A percentile compares a stretch with the other conserved stretches of the same genome.
These are phyloP conservation scores for Steromphala cineraria DNA, from an alignment of 2,888 invertebrate species.

Conservation along the genomic window DNA sequence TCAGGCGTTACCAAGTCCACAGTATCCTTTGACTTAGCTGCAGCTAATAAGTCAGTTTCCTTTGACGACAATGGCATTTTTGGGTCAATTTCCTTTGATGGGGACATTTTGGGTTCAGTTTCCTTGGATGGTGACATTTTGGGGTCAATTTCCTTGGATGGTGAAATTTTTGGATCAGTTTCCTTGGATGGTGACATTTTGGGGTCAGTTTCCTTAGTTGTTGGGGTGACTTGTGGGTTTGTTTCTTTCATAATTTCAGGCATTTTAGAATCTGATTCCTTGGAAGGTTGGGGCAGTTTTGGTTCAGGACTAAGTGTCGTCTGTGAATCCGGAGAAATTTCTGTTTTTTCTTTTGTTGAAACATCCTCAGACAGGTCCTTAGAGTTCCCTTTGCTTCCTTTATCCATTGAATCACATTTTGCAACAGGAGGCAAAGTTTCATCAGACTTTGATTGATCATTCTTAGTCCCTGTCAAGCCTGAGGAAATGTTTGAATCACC, in stretches of 20 bases:
- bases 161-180: not conserved
- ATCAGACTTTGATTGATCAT: not conserved
- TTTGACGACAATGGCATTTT: no score
- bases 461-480: not conserved
- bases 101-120: no score
- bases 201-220: not conserved
- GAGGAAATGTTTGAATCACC: not conserved
- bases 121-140: not conserved
- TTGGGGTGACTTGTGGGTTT: not conserved
- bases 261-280: not conserved
- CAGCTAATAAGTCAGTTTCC: not conserved
- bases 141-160: not conserved
- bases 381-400: slow-evolving; percentile 1
- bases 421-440: not conserved
- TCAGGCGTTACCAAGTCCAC: not conserved
- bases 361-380: not conserved
- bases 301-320: not conserved
- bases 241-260: not conserved
- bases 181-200: not conserved
- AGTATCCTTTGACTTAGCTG: not conserved
- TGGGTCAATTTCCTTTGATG: no score
- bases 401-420: not conserved
- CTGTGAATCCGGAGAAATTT: not conserved
- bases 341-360: not conserved
- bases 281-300: not conserved